These are phyloP conservation scores for Drosophila nr. fundita DNA, from an alignment of 2,888 invertebrate genomes.

Conservation along the genomic window DNA sequence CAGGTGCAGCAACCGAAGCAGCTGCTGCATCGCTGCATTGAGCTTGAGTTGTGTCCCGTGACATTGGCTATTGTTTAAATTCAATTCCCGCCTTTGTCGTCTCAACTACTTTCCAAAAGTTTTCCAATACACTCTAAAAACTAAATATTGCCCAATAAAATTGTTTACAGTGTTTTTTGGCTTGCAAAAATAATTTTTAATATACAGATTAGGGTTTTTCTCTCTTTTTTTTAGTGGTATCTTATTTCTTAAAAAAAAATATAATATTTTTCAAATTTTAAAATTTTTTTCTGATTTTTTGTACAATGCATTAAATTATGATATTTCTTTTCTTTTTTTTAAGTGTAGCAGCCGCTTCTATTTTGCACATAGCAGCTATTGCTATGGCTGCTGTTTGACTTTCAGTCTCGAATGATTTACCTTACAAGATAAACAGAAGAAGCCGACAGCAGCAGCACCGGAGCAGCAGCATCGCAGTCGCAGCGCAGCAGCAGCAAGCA, in stretches of 20 bases:
- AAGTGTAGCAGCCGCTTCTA: slow-evolving; percentile 1
- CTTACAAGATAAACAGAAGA: slow-evolving; percentile 76
- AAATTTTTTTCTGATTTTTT: too few species aligned
- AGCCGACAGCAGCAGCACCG: slow-evolving; percentile 9
- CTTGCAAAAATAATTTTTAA: not conserved
- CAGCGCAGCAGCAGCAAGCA: slow-evolving; percentile 24
- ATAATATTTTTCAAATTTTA: too few species aligned
- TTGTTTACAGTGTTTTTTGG: not conserved
- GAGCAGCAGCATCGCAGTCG: slow-evolving; percentile 2
- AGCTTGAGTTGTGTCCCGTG: slow-evolving; percentile 59
- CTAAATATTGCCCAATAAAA: not conserved
- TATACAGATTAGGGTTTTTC: too few species aligned
- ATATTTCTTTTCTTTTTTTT: not conserved
- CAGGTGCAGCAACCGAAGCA: slow-evolving; percentile 15
- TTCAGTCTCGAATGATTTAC: slow-evolving; percentile 81
- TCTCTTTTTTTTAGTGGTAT: not conserved
- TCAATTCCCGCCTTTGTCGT: slow-evolving; percentile 78
- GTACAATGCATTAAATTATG: not conserved
- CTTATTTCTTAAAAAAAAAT: too few species aligned
- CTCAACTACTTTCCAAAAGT: slow-evolving; percentile 77
- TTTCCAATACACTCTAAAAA: slow-evolving; percentile 25
- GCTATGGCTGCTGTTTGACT: slow-evolving; percentile 69
- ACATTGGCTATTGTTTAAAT: slow-evolving; percentile 75
- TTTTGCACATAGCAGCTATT: slow-evolving; percentile 12
- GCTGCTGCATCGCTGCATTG: slow-evolving; percentile 15